Conservation (phyloP, 2,888 invertebrate species). For the Ommatoiulus sabulosus region DNA sequence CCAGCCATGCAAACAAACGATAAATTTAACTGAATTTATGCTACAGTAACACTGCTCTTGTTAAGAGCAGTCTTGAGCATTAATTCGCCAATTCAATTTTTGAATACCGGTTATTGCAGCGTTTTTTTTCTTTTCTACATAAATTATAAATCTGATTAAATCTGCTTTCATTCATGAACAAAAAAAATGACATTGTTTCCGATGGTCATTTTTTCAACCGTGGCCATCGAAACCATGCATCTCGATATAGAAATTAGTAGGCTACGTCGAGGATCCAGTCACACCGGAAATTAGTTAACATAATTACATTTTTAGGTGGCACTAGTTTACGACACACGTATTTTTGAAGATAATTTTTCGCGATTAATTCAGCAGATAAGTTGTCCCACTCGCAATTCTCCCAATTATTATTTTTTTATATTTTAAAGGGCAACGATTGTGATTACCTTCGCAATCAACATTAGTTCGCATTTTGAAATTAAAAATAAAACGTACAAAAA, state of each 20-base stretch:
- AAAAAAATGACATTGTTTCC: constrained; percentile 7
- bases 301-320: constrained; percentile 31
- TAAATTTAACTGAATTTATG: no score
- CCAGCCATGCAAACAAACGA: no score
- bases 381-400: background rate
- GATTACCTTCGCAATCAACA: background rate
- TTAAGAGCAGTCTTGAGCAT: no score
- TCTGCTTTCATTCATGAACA: background rate
- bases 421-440: background rate
- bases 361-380: constrained; percentile 20
- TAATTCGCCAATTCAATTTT: background rate
- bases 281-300: constrained; percentile 19
- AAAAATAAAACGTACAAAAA: background rate
- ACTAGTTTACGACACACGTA: constrained; percentile 15
- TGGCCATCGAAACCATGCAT: background rate
- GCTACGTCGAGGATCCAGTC: background rate
- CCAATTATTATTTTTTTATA: constrained; percentile 10
- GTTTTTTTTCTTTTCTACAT: background rate
- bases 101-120: background rate
- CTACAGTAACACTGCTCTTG: no score
- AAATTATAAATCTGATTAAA: background rate
- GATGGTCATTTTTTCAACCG: background rate
- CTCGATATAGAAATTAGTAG: background rate
- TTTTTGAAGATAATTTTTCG: constrained; percentile 34
- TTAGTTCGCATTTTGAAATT: background rate